phyloP scores from a whole-genome alignment of 1,140 invertebrate genomes.

The Cephus cinctus region DNA sequence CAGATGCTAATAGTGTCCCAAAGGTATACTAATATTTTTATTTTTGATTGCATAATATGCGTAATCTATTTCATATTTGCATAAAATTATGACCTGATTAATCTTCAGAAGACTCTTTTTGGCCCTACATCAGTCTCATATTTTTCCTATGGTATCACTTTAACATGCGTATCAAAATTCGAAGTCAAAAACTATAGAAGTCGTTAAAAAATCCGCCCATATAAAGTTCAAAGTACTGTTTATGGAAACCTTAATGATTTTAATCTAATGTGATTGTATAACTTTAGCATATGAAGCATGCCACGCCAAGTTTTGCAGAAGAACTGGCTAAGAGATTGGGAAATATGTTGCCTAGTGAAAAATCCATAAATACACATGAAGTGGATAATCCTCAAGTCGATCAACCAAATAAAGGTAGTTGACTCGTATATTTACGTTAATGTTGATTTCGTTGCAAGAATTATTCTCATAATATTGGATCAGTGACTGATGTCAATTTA shows the following conservation, averaged over 20 bases:
- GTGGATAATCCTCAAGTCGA: conserved; percentile 31
- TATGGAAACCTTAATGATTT: no score
- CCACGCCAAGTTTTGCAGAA: conserved; percentile 58
- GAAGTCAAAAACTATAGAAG: no score
- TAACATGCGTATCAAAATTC: no score
- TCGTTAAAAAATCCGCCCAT: no score
- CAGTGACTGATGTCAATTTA: background rate
- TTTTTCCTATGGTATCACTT: no score
- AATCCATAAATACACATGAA: conserved; percentile 27
- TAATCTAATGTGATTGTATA: no score
- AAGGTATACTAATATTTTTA: conserved; percentile 21
- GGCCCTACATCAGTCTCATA: no score
- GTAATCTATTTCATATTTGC: no score
- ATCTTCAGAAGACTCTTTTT: no score
- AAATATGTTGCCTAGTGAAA: conserved; percentile 45
- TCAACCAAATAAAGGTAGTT: conserved; percentile 42
- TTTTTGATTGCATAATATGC: no score
- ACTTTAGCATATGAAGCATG: conserved; percentile 27
- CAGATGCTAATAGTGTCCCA: conserved; percentile 26
- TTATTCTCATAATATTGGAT: conserved; percentile 7
- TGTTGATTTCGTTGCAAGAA: conserved; percentile 1
- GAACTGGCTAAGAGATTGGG: conserved; percentile 62
- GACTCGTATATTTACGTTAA: conserved; percentile 1
- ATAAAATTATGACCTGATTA: no score
- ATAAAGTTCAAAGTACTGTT: no score